Base-by-base conservation (phyloP, 2,113 vertebrate species). In the Rhineura floridana region DNA sequence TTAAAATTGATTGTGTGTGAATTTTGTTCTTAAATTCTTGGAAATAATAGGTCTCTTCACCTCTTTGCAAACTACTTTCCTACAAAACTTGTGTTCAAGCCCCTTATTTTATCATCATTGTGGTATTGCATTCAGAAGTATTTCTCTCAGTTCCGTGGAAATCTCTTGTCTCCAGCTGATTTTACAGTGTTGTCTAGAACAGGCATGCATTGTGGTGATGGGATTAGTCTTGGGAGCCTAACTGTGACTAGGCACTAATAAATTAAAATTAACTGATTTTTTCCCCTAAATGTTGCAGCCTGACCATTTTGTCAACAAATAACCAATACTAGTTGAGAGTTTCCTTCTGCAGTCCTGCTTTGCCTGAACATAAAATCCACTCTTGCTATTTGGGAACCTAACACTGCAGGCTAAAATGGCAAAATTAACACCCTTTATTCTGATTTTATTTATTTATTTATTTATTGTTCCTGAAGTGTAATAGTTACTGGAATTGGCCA, bases 291-390 rank as follows among this genome's bases (percentile, higher is more conserved):
- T 42, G 19, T 87, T 90, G 88, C 11, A 4, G 92, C 90, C 92
- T 95, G 92, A 94, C 91, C 90, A 93, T 95, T 95, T 91, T 86
- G 84, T 67, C 46, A 78, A 92, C 93, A 91, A 94, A 88, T 84
- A 82, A 92, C 90, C 94, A 88, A 92, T 79, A 52, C 88, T 91
- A 83, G 90, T 94, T 93, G 86, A 87, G 92, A 91, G 76, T 82
- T 75, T 89, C 82, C 88, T 91, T 69, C 86, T 89, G 91, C 90
- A 91, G 88, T 90, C 39, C 72, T 92, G 88, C 89, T 93, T 81
- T 93, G 69, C 72, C 70, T 81, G 85, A 86, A 50, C 15, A 67
- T 83, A 33, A 75, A 82, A 75, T 46, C 28, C 12, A 28, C 23
- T 70, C 79, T 86, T 93, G 88, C 91, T 88, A 1, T 80, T 73